Evolutionary conservation across 2,888 invertebrate species (phyloP).

Genomic region (Pollenia angustigena): DNA sequence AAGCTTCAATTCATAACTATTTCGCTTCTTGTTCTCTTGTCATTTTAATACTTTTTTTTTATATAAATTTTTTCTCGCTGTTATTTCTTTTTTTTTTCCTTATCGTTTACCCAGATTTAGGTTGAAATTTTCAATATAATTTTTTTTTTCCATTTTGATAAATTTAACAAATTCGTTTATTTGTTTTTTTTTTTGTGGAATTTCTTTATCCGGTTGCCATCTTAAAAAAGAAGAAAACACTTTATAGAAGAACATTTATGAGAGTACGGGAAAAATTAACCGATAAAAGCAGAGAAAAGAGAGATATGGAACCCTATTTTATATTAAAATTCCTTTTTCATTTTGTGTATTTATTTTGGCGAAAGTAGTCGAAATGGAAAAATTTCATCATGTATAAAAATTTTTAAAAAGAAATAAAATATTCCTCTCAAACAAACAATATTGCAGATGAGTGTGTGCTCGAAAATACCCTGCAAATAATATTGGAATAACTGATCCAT

Average conservation of each 20-base stretch:
- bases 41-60: neutral
- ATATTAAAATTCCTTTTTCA: conserved; percentile 44
- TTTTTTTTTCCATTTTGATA: conserved; percentile 19
- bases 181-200: neutral
- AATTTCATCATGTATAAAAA: conserved; percentile 41
- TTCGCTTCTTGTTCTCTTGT: conserved; percentile 3
- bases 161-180: conserved; percentile 29
- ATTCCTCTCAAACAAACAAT: conserved; percentile 39
- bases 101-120: neutral
- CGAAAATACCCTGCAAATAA: too few species aligned
- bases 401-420: conserved; percentile 24
- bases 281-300: neutral
- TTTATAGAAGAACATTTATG: neutral
- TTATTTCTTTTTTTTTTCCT: neutral
- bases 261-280: conserved; percentile 10
- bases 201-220: conserved; percentile 20
- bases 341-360: neutral
- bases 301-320: neutral
- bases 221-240: neutral
- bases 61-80: neutral
- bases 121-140: conserved; percentile 15
- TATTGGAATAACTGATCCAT: too few species aligned
- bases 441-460: conserved; percentile 1
- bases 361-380: conserved; percentile 22
- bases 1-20: conserved; percentile 28